Evolutionary conservation across 2,797 vertebrate species (phyloP), one percentile per base, ranked within the genome.

Genomic region (Selene dorsalis): DNA sequence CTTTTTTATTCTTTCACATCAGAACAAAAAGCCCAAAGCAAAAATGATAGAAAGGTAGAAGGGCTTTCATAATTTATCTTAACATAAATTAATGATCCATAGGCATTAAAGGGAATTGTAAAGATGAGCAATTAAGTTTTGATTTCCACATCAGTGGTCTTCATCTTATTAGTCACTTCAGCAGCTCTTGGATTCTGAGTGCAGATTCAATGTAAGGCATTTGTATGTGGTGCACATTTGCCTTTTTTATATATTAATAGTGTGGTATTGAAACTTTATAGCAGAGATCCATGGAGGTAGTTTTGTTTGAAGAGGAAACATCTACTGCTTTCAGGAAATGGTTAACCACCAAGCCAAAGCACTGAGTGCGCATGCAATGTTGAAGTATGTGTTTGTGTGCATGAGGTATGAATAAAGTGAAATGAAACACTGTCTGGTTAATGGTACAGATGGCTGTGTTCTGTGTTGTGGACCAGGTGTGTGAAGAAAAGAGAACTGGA

Each of bases 331-430:
- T 68, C 63, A 76, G 77, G 66, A 79, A 77, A 39, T 74, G 77
- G 65, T 80, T 85, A 47, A 82, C 63, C 73, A 67, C 47, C 68
- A 52, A 69, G 12, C 52, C 12, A 11, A 39, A 22, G n/a, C 61
- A 11, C 45, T 69, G 22, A 66, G 30, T 73, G 66, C 80, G 74
- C 56, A 71, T 77, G 61, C 47, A 53, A 39, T 66, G 63, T 60
- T 75, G 22, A 43, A n/a, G 38, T 75, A 3, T 75, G 70, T 70
- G n/a, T 35, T 53, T 35, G n/a, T 58, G 24, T 45, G 56, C 26
- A 12, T 53, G 43, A 35, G 35, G 50, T 32, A 38, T 60, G 28
- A 86, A 88, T 90, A 82, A 86, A 83, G n/a, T 77, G 35, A 80
- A 61, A 5, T 69, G 53, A 79, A 75, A 77, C 28, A 59, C 30